Percentiles rank a stretch among this genome's conserved stretches.
Conservation (phyloP, 2,888 invertebrate genomes). For the Epinotia demarniana region DNA sequence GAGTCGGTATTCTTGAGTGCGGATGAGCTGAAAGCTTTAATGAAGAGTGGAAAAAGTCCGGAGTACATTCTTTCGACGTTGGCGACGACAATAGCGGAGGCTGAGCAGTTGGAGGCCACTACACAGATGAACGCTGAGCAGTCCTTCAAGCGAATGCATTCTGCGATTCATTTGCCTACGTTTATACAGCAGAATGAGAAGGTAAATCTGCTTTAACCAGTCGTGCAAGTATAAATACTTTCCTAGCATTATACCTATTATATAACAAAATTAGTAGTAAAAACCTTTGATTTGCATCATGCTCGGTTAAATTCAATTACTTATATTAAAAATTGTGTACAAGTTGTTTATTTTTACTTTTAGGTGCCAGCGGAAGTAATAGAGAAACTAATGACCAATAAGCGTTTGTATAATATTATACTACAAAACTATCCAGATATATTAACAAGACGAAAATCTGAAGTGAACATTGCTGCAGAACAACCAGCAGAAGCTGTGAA, state of each 20-base stretch:
- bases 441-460: conserved; percentile 85
- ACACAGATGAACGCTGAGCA: conserved; percentile 77
- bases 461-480: conserved; percentile 78
- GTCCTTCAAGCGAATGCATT: conserved; percentile 79
- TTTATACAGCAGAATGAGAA: conserved; percentile 89
- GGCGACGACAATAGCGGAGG: conserved; percentile 82
- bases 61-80: conserved; percentile 87
- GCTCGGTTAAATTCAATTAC: no score
- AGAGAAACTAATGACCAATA: conserved; percentile 86
- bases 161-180: conserved; percentile 91
- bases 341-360: conserved; percentile 47
- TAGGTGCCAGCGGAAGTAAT: conserved; percentile 89
- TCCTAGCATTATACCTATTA: not conserved
- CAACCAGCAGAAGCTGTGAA: conserved; percentile 48
- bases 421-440: conserved; percentile 89
- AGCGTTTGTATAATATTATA: conserved; percentile 87
- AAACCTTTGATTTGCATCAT: conserved; percentile 1
- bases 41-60: conserved; percentile 88
- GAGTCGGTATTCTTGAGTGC: conserved; percentile 83
- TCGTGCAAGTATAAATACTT: conserved; percentile 8
- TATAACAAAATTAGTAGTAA: not conserved
- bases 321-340: not conserved
- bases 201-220: conserved; percentile 65
- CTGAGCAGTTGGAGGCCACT: conserved; percentile 73
- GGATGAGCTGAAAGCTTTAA: conserved; percentile 87